phyloP scores from a whole-genome alignment of 2,113 vertebrate species.

The Bagarius yarrelli region DNA sequence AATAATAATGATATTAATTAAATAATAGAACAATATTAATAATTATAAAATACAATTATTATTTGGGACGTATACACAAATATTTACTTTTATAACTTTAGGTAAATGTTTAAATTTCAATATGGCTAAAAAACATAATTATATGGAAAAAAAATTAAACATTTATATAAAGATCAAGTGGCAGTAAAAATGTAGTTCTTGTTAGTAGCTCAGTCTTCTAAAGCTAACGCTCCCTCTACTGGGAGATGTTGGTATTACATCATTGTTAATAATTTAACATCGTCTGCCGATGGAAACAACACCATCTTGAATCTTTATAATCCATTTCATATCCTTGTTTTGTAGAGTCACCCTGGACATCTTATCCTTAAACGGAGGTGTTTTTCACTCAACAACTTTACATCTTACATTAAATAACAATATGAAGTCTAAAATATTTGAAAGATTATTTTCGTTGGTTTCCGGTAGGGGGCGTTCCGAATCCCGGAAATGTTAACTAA shows the following conservation, averaged over 20 bases:
- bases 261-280: no score
- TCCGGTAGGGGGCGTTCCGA: no score
- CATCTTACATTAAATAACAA: no score
- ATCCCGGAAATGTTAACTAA: no score
- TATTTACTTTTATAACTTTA: not conserved
- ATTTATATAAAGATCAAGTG: not conserved
- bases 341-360: no score
- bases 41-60: not conserved
- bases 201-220: not conserved
- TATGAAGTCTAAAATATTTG: no score
- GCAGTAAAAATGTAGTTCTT: not conserved
- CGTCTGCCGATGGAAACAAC: not conserved
- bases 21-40: not conserved
- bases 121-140: not conserved
- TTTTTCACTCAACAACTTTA: no score
- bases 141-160: not conserved
- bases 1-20: not conserved
- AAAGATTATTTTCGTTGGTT: no score
- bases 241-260: not conserved
- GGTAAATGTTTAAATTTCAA: not conserved
- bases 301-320: no score
- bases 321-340: no score
- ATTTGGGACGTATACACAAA: not conserved
- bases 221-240: constrained; percentile 18
- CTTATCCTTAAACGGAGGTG: no score